Conservation (phyloP, 2,797 vertebrate species). For the Microchirus variegatus region DNA sequence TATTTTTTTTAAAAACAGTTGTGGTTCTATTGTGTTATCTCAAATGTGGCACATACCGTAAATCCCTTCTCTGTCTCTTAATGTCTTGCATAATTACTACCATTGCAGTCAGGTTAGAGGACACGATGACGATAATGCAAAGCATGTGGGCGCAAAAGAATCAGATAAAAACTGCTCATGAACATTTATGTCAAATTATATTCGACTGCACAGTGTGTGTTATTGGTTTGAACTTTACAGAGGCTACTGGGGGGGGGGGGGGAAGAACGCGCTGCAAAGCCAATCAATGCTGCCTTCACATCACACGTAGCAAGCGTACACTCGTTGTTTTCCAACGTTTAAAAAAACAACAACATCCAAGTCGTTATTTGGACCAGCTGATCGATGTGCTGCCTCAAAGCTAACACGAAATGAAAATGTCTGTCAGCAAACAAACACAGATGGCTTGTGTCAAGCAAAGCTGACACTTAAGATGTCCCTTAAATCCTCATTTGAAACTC, state of each 20-base stretch:
- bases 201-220: not conserved
- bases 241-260: too few species aligned
- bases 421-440: slow-evolving; percentile 14
- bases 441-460: not conserved
- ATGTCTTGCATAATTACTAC: not conserved
- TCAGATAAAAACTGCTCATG: too few species aligned
- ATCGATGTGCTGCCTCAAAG: slow-evolving; percentile 19
- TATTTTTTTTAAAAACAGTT: too few species aligned
- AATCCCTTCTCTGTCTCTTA: not conserved
- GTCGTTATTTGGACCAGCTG: slow-evolving; percentile 17
- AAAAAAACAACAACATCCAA: slow-evolving; percentile 41
- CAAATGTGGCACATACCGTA: slow-evolving; percentile 4
- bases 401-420: not conserved
- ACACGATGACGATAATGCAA: too few species aligned
- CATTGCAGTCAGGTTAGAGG: not conserved
- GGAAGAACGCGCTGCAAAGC: too few species aligned
- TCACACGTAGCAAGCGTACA: slow-evolving; percentile 25
- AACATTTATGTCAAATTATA: too few species aligned
- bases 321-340: slow-evolving; percentile 41
- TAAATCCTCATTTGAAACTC: not conserved
- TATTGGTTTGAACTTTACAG: not conserved
- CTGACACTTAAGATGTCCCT: not conserved
- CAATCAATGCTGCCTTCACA: slow-evolving; percentile 17
- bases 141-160: too few species aligned
- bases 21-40: too few species aligned